Percentiles rank a stretch among this genome's conserved stretches.
phyloP scores from a whole-genome alignment of 1,140 invertebrate genomes.

The Dinoponera quadriceps region DNA sequence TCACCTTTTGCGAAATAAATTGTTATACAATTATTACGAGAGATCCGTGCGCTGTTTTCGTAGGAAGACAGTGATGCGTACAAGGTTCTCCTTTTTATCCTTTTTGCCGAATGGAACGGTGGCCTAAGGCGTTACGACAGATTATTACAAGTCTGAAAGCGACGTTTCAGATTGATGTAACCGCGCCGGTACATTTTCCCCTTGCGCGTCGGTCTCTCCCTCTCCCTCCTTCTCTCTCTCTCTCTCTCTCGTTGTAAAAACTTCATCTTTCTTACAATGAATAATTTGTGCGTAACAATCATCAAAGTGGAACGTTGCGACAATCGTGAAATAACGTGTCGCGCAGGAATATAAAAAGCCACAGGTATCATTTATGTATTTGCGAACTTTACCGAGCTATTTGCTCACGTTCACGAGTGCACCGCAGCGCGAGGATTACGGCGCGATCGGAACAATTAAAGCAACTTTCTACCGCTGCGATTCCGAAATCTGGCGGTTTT shows the following conservation, averaged over 20 bases:
- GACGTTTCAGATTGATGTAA: slow-evolving; percentile 15
- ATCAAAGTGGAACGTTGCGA: slow-evolving; percentile 57
- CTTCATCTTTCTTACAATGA: not conserved
- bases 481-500: slow-evolving; percentile 30
- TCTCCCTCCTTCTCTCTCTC: not conserved
- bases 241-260: slow-evolving; percentile 7
- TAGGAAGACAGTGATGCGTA: not conserved
- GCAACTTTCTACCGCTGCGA: not conserved
- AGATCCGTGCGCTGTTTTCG: not conserved
- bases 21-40: not conserved
- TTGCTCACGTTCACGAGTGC: not conserved
- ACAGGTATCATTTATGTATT: not conserved
- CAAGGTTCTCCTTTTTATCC: not conserved
- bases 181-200: not conserved
- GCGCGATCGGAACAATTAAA: not conserved
- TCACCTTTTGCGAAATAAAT: not conserved
- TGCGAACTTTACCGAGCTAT: not conserved
- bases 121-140: not conserved
- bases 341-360: slow-evolving; percentile 7
- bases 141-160: not conserved
- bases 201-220: not conserved
- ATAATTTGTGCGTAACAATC: slow-evolving; percentile 43
- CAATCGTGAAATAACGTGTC: slow-evolving; percentile 55
- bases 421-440: not conserved
- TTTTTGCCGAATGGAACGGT: not conserved